These are phyloP conservation scores for Meta bourneti DNA, from an alignment of 2,888 invertebrate species.

Conservation along the genomic window DNA sequence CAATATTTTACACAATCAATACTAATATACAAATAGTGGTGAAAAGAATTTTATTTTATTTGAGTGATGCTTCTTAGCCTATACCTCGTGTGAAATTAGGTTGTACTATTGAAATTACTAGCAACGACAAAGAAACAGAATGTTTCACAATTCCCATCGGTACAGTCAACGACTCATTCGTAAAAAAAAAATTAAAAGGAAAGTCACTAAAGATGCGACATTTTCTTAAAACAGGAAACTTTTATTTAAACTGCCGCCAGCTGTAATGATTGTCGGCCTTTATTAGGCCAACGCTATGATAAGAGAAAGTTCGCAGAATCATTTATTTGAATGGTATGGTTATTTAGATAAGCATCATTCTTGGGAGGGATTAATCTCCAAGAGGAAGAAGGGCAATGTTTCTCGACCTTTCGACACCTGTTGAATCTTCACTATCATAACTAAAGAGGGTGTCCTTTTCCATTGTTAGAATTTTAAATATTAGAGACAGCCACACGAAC, in stretches of 20 bases:
- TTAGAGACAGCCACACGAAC: too few relatives aligned
- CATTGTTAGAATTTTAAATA: background rate
- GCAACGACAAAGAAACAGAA: too few relatives aligned
- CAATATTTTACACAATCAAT: too few relatives aligned
- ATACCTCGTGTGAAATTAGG: too few relatives aligned
- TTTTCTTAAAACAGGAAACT: slow-evolving; percentile 2
- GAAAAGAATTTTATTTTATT: too few relatives aligned
- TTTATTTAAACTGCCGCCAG: slow-evolving; percentile 21
- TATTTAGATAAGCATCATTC: background rate
- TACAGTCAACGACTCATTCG: slow-evolving; percentile 12
- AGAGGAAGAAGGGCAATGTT: background rate
- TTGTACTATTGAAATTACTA: too few relatives aligned
- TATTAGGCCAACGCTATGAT: background rate
- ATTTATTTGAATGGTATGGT: background rate
- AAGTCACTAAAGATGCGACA: background rate
- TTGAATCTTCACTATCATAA: background rate
- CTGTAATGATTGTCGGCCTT: background rate
- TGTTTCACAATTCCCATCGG: background rate
- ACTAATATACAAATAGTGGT: too few relatives aligned
- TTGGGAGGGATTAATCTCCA: background rate
- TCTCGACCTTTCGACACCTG: background rate
- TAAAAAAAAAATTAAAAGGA: slow-evolving; percentile 8
- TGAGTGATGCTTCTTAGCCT: too few relatives aligned
- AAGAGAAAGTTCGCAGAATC: background rate
- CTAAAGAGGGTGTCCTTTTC: background rate